Conservation (phyloP, 1,140 invertebrate genomes). For the Drosophila kanapiae region DNA sequence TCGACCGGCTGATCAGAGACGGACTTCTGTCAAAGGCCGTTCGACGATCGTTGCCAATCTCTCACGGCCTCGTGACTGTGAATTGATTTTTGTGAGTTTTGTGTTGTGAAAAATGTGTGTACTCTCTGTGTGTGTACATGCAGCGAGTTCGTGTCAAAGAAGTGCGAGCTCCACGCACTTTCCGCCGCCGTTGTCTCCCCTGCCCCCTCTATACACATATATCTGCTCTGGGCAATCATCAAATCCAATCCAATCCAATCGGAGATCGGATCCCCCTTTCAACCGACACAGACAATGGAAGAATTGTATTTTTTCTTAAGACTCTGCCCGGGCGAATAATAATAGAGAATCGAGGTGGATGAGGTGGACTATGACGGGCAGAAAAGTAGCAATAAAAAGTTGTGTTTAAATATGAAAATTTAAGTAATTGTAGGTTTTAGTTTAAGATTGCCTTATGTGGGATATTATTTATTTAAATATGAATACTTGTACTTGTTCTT, state of each 20-base stretch:
- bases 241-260: slow-evolving; percentile 14
- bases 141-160: slow-evolving; percentile 10
- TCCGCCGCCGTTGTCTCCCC: background rate
- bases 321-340: slow-evolving; percentile 4
- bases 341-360: slow-evolving; percentile 2
- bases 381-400: background rate
- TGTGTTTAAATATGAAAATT: no score
- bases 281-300: slow-evolving; percentile 6
- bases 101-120: background rate
- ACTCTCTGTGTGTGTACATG: background rate
- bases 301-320: slow-evolving; percentile 7
- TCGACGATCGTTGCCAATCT: slow-evolving; percentile 32
- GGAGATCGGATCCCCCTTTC: background rate
- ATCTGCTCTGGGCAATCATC: slow-evolving; percentile 11
- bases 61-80: slow-evolving; percentile 18
- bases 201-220: background rate
- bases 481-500: no score
- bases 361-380: background rate
- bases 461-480: no score
- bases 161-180: slow-evolving; percentile 18
- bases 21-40: slow-evolving; percentile 50
- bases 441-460: no score
- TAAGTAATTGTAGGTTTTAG: no score
- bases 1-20: slow-evolving; percentile 25
- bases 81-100: slow-evolving; percentile 12